phyloP scores from a whole-genome alignment of 2,113 vertebrate genomes.

The Helogale parvula region DNA sequence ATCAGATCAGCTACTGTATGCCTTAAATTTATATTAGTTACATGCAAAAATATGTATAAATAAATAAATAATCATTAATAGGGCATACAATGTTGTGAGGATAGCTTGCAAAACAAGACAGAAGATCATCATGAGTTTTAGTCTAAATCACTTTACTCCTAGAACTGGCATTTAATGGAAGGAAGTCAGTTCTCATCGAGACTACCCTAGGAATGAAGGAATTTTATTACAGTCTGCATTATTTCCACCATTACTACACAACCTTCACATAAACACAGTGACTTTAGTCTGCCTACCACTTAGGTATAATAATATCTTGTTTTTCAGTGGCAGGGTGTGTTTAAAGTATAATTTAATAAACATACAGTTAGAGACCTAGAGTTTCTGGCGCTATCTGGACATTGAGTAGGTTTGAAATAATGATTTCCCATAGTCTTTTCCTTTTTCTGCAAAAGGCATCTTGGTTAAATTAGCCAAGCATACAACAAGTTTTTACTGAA shows the following conservation, averaged over 20 bases:
- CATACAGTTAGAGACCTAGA: not conserved
- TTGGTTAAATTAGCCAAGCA: not conserved
- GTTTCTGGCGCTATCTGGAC: not conserved
- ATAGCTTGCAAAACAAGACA: not conserved
- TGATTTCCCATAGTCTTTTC: not conserved
- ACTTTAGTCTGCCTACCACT: not conserved
- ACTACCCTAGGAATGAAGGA: not conserved
- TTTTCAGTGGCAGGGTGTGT: not conserved
- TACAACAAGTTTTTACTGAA: not conserved
- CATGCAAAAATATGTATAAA: not conserved
- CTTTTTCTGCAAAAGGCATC: not conserved
- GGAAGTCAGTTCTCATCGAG: not conserved
- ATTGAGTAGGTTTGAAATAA: not conserved
- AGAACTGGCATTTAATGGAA: constrained; percentile 13
- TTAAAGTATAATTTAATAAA: not conserved
- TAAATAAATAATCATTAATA: not conserved
- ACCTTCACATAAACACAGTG: not conserved
- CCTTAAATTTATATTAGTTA: not conserved
- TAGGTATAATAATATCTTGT: not conserved
- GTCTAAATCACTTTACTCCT: not conserved
- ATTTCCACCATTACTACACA: not conserved
- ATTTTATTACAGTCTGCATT: not conserved
- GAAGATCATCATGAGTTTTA: not conserved
- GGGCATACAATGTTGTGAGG: not conserved
- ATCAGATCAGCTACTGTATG: not conserved